phyloP scores from a whole-genome alignment of 2,113 vertebrate genomes.

The Silurus glanis region DNA sequence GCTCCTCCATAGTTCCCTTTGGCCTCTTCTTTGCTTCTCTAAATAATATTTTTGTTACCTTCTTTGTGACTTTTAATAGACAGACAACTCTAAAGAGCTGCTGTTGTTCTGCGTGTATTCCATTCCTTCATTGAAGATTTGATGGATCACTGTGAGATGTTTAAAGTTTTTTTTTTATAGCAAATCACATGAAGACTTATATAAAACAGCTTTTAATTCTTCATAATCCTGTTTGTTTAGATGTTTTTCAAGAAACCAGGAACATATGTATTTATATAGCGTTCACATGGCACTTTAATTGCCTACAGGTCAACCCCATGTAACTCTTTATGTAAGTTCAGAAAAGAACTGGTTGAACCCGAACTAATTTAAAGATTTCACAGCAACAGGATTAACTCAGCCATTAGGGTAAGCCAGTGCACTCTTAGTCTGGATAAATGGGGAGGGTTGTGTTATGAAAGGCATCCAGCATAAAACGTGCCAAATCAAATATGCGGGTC shows the following conservation, averaged over 20 bases:
- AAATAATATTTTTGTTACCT: not conserved
- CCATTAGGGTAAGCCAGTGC: too few relatives aligned
- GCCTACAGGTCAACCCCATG: not conserved
- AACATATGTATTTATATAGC: not conserved
- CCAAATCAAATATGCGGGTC: too few relatives aligned
- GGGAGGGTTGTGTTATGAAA: too few relatives aligned
- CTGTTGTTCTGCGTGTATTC: not conserved
- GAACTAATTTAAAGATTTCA: not conserved
- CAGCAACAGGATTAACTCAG: not conserved
- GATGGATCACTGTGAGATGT: not conserved
- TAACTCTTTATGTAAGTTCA: not conserved
- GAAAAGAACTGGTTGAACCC: not conserved
- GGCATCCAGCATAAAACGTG: too few relatives aligned
- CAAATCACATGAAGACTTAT: not conserved
- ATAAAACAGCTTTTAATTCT: not conserved
- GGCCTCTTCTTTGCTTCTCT: not conserved
- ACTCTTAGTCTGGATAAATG: too few relatives aligned
- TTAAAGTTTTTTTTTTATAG: not conserved
- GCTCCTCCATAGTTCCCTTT: not conserved
- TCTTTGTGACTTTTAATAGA: not conserved
- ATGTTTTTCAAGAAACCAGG: not conserved
- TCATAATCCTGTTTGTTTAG: not conserved
- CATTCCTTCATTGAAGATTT: not conserved
- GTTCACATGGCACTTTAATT: not conserved
- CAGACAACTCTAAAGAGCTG: not conserved